Evolutionary conservation across 1,140 invertebrate species (phyloP), one percentile per base, ranked within the genome.

Genomic region (Papilio xuthus): DNA sequence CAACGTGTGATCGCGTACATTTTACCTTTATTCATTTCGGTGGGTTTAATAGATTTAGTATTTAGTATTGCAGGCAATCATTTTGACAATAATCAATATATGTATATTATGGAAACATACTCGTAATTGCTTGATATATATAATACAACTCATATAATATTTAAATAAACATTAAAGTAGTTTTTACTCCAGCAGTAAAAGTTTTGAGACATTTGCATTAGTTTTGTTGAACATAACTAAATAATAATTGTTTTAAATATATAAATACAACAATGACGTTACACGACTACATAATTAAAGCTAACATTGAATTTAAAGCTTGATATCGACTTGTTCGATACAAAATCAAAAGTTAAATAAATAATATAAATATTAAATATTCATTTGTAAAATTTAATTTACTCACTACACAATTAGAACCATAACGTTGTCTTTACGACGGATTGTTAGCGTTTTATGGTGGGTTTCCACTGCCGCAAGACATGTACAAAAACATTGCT

Each of bases 241-340:
- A 83, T 82, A 79, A 12, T 60, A 12, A 28, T 78, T 18, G 74
- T 80, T 79, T 88, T 81, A 84, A 86, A 86, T 87, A 88, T 75
- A 85, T 83, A 83, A 82, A 82, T 81, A 83, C 76, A 82, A 86
- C 84, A 82, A 85, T 86, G 89, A 88, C 79, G 80, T 87, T 87
- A 88, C n/a, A n/a, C n/a, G n/a, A 88, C 81, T 86, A 74, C 77
- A 81, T 92, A 90, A 92, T 93, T 93, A 93, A 93, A 93, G 92
- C 92, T 93, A 93, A 92, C 86, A 86, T 91, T 89, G 84, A 93
- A 92, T 92, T 93, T 93, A 93, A 93, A 93, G 92, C 92, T 93
- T 92, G 82, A 85, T 86, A 89, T 89, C 84, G 83, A 90, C 88
- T 88, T 85, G 87, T 85, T 87, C 79, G 78, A 84, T 82, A 86